These are phyloP conservation scores for Pseudolaguvia tuberculata DNA, from an alignment of 2,113 vertebrate species.

Conservation along the genomic window DNA sequence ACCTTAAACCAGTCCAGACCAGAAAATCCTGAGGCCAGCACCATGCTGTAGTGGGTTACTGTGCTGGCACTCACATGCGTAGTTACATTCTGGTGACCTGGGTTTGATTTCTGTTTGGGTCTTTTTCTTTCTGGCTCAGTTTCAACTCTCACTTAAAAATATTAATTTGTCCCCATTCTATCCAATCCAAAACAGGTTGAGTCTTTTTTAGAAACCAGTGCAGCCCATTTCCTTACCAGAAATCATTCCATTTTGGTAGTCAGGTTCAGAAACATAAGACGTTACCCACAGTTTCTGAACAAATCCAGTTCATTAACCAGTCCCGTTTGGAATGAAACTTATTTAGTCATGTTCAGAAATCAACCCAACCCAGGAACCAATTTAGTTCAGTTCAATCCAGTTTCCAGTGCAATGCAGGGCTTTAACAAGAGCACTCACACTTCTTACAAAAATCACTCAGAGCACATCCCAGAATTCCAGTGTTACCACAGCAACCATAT, in stretches of 20 bases:
- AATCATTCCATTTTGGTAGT: neutral
- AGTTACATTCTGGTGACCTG: no score
- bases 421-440: neutral
- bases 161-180: no score
- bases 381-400: neutral
- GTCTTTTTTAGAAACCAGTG: neutral
- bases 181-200: neutral
- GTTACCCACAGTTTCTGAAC: neutral
- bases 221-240: neutral
- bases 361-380: neutral
- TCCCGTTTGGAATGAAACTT: no score
- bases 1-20: neutral
- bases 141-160: no score
- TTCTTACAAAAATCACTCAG: constrained; percentile 10
- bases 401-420: neutral
- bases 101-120: no score
- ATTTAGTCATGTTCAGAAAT: neutral
- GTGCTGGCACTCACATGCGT: no score
- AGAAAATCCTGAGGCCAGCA: neutral
- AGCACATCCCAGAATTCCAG: constrained; percentile 37
- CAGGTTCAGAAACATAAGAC: no score
- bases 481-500: constrained; percentile 41
- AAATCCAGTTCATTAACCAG: neutral
- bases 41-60: no score
- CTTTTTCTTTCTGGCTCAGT: no score